Evolutionary conservation across 2,888 invertebrate genomes (phyloP).

Genomic region (Troilus luridus): DNA sequence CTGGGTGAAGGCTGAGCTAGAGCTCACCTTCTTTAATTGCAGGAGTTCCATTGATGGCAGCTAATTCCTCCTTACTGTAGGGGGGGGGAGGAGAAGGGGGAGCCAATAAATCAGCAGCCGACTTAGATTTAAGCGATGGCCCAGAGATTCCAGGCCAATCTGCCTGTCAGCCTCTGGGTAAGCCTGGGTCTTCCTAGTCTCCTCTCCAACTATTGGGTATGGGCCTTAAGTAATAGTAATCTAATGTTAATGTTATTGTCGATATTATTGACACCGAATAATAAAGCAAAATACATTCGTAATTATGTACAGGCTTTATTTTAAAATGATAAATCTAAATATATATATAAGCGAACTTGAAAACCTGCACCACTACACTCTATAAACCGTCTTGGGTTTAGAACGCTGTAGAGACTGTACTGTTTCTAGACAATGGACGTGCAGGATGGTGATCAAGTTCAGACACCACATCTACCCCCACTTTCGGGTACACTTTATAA

Average conservation of each 20-base stretch:
- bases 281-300: not conserved
- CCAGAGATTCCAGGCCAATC: constrained; percentile 8
- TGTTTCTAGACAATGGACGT: no score
- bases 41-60: not conserved
- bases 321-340: no score
- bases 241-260: not conserved
- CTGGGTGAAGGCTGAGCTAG: not conserved
- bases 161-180: not conserved
- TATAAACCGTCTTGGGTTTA: no score
- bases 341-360: no score
- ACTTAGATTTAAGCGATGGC: constrained; percentile 27
- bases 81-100: not conserved
- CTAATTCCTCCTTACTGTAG: not conserved
- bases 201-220: not conserved
- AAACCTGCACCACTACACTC: no score
- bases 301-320: no score
- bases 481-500: no score
- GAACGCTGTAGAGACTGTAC: no score
- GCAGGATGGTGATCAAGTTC: no score
- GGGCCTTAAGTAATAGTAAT: not conserved
- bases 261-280: not conserved
- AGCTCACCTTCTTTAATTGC: constrained; percentile 6
- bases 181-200: not conserved
- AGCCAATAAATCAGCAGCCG: constrained; percentile 36
- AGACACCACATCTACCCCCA: no score